Evolutionary conservation across 2,888 invertebrate genomes (phyloP), one percentile per base, ranked within the genome.

Genomic region (Drosophila monieri): DNA sequence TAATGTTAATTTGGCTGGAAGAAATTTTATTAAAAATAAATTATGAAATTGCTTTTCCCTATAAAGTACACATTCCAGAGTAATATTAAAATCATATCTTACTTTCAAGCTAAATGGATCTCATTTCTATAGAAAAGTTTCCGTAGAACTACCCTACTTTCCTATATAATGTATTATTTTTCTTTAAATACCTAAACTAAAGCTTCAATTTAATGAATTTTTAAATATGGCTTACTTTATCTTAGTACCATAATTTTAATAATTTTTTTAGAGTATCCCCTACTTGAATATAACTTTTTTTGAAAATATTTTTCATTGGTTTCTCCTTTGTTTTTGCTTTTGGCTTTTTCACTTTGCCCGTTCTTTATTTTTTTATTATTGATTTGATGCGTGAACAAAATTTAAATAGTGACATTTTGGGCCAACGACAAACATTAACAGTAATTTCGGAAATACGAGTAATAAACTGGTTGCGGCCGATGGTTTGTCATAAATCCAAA

Each of bases 341-440:
- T 71, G 71, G 48, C 52, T 27, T 51, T 56, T 53, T 64, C 60
- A 23, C 57, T 53, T 55, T 49, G 32, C 57, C 48, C 54, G 30
- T 53, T 58, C 47, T 53, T 39, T 54, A 47, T 44, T 65, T 53
- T 62, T 73, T 87, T 74, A 87, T 88, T 84, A 84, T 88, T 73
- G 88, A 88, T 87, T 87, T 73, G 79, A 80, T 70, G 83, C 83
- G 83, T 84, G 83, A 85, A 84, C 74, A 88, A 84, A 84, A 88
- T 84, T 77, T 85, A 81, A 84, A 84, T 84, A 81, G 85, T 87
- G 84, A 85, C 88, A 87, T 80, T 88, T 88, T 72, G 76, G 88
- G 71, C 71, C 77, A 83, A 27, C 73, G 76, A 72, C 75, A 69
- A 80, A 78, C 88, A 85, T 87, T 83, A 88, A 87, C 88, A 88